phyloP scores from a whole-genome alignment of 2,888 invertebrate genomes.

The Pterostichus niger region DNA sequence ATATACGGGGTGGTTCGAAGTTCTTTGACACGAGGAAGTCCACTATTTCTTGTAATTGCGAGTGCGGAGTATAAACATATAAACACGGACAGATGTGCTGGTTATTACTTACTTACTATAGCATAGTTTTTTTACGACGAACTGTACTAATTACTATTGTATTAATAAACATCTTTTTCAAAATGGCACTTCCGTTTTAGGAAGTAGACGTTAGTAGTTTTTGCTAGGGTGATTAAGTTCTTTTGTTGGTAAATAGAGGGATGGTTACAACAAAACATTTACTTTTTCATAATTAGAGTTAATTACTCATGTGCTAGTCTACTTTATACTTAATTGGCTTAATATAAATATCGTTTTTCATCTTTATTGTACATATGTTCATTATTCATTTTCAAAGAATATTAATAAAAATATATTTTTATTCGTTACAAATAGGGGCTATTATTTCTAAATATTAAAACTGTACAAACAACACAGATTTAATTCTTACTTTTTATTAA shows the following conservation, averaged over 20 bases:
- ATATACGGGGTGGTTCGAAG: conserved; percentile 36
- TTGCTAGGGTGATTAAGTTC: conserved; percentile 16
- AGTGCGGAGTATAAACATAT: background rate
- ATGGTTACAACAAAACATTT: conserved; percentile 43
- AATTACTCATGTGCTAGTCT: conserved; percentile 1
- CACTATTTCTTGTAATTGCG: conserved; percentile 32
- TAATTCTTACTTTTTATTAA: too few species aligned
- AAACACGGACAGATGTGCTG: conserved; percentile 33
- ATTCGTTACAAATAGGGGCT: too few species aligned
- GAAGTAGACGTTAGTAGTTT: conserved; percentile 24
- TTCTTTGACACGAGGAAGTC: conserved; percentile 28
- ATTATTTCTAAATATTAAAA: too few species aligned
- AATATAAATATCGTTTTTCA: conserved; percentile 25
- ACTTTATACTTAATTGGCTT: conserved; percentile 22
- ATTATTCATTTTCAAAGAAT: too few species aligned
- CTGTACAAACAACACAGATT: too few species aligned
- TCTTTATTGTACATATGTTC: background rate
- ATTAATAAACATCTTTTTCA: conserved; percentile 21
- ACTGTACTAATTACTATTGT: conserved; percentile 33
- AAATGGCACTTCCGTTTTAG: conserved; percentile 18
- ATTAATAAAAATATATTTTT: too few species aligned
- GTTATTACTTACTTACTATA: conserved; percentile 10
- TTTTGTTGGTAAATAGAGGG: conserved; percentile 47
- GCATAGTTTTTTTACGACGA: background rate
- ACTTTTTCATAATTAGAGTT: conserved; percentile 34